Evolutionary conservation across 2,797 vertebrate species (phyloP).

Genomic region (Pangasius krempfi): DNA sequence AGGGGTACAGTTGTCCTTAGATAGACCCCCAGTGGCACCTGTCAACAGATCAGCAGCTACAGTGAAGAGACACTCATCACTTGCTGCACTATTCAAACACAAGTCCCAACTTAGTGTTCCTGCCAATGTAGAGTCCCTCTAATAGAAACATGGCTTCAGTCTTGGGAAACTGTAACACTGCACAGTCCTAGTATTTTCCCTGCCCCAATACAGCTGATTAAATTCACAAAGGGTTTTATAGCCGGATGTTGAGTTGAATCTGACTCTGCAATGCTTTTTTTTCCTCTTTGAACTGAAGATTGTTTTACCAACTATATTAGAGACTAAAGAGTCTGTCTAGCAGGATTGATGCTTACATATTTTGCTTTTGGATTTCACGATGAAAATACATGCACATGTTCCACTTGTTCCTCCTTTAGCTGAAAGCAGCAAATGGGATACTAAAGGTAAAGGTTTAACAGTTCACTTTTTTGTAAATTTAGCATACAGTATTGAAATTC

Average conservation of each 20-base stretch:
- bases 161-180: background rate
- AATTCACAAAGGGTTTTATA: background rate
- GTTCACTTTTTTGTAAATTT: constrained; percentile 13
- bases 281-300: background rate
- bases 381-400: background rate
- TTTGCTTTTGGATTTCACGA: background rate
- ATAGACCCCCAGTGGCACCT: constrained; percentile 36
- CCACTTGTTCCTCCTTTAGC: constrained; percentile 13
- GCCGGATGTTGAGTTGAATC: background rate
- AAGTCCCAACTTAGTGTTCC: constrained; percentile 63
- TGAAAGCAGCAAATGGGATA: background rate
- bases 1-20: background rate
- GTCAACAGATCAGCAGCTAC: background rate
- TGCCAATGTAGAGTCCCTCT: constrained; percentile 41
- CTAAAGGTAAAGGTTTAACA: background rate
- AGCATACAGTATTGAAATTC: background rate
- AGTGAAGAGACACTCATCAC: constrained; percentile 72
- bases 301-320: background rate
- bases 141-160: background rate
- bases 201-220: background rate
- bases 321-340: background rate
- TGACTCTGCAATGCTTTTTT: background rate
- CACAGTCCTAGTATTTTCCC: background rate
- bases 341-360: background rate
- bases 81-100: constrained; percentile 76